Evolutionary conservation across 1,140 invertebrate genomes (phyloP).

Genomic region (Limonius californicus): DNA sequence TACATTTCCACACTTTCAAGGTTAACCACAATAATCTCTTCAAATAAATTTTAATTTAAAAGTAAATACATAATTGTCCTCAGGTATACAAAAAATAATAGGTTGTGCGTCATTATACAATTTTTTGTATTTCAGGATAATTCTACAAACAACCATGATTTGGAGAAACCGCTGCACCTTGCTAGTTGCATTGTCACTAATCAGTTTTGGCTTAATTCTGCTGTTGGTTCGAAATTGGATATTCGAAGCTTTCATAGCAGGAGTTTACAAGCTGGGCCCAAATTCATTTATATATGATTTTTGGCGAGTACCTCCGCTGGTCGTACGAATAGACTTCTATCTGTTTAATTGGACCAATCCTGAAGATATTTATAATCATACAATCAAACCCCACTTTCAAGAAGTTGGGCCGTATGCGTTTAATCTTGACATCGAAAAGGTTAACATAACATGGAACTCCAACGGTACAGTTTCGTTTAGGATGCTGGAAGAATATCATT

Average conservation of each 20-base stretch:
- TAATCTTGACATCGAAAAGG: slow-evolving; percentile 65
- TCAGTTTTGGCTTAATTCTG: no score
- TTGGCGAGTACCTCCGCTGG: slow-evolving; percentile 20
- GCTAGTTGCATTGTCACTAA: no score
- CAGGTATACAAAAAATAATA: no score
- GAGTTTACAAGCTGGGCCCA: background rate
- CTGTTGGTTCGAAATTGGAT: no score
- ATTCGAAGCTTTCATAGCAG: background rate
- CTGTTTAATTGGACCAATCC: slow-evolving; percentile 83
- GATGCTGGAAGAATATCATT: slow-evolving; percentile 5
- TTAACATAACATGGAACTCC: slow-evolving; percentile 65
- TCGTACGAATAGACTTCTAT: slow-evolving; percentile 59
- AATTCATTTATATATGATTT: background rate
- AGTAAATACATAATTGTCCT: no score
- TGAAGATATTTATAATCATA: slow-evolving; percentile 49
- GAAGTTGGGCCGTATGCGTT: slow-evolving; percentile 70
- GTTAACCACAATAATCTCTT: no score
- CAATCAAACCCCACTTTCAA: slow-evolving; percentile 52
- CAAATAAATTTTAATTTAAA: no score
- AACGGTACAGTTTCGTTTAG: slow-evolving; percentile 76
- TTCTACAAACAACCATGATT: no score
- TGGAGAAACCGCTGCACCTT: no score
- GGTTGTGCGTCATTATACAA: no score
- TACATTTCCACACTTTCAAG: no score
- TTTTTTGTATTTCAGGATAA: no score